Conservation (phyloP, 2,888 invertebrate species). For the Morpho helenor region DNA sequence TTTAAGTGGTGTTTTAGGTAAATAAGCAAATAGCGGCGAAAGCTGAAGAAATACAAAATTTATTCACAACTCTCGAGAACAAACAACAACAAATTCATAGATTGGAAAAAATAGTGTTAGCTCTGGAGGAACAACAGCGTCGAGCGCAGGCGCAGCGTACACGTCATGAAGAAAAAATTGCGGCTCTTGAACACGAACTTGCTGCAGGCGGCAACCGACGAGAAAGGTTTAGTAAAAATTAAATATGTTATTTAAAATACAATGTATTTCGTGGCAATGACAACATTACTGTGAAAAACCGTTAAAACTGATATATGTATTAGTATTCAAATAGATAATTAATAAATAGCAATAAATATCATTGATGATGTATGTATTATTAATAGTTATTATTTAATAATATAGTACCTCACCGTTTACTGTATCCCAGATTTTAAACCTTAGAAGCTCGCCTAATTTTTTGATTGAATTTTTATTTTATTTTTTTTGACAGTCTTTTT, state of each 20-base stretch:
- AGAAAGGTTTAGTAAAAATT: constrained; percentile 46
- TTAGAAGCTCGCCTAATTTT: no score
- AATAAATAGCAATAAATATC: no score
- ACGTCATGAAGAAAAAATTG: constrained; percentile 78
- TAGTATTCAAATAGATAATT: no score
- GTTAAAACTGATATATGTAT: no score
- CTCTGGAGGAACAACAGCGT: constrained; percentile 78
- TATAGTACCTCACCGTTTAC: no score
- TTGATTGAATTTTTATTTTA: no score
- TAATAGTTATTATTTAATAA: no score
- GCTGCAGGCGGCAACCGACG: constrained; percentile 56
- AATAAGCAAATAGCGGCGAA: constrained; percentile 73
- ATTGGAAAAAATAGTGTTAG: constrained; percentile 75
- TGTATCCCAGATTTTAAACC: no score
- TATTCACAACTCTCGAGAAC: constrained; percentile 70
- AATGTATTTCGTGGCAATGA: no score
- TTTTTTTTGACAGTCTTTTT: no score
- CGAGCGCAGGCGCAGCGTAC: constrained; percentile 79
- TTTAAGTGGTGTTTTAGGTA: constrained; percentile 43
- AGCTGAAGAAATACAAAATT: constrained; percentile 72
- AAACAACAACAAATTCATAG: constrained; percentile 78
- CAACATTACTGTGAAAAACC: no score
- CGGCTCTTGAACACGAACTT: constrained; percentile 75
- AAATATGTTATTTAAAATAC: background rate
- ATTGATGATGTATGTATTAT: no score